These are phyloP conservation scores for Dolomedes plantarius DNA, from an alignment of 2,888 invertebrate species.

Conservation along the genomic window DNA sequence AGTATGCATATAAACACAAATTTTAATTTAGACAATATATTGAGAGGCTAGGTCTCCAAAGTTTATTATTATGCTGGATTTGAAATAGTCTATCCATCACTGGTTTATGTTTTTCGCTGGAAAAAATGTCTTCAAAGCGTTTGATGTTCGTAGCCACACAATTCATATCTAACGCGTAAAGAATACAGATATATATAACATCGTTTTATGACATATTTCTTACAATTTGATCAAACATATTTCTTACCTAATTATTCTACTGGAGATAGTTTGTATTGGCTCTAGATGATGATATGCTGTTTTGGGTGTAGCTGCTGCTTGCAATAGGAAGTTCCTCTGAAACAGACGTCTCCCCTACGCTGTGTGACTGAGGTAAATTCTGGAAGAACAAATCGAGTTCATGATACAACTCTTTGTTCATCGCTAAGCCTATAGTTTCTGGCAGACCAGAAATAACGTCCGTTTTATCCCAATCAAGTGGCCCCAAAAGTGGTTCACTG, in stretches of 20 bases:
- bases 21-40: too few species aligned
- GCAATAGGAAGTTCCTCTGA: neutral
- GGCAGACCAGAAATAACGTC: neutral
- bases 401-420: slow-evolving; percentile 31
- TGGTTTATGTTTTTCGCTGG: too few species aligned
- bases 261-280: neutral
- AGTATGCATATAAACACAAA: too few species aligned
- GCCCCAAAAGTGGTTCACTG: neutral
- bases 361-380: neutral
- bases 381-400: slow-evolving; percentile 48
- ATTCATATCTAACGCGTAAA: too few species aligned
- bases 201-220: too few species aligned
- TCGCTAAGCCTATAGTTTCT: neutral
- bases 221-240: too few species aligned
- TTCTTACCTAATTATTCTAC: neutral
- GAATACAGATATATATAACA: too few species aligned
- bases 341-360: neutral
- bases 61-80: too few species aligned
- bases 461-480: neutral
- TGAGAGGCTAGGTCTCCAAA: too few species aligned
- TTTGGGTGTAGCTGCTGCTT: neutral
- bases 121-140: too few species aligned
- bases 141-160: too few species aligned
- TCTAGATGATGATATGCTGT: neutral
- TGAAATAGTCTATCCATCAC: too few species aligned